A percentile compares a stretch with the other conserved stretches of the same genome.
phyloP scores from a whole-genome alignment of 2,113 vertebrate genomes.

The Sakesphorus luctuosus region DNA sequence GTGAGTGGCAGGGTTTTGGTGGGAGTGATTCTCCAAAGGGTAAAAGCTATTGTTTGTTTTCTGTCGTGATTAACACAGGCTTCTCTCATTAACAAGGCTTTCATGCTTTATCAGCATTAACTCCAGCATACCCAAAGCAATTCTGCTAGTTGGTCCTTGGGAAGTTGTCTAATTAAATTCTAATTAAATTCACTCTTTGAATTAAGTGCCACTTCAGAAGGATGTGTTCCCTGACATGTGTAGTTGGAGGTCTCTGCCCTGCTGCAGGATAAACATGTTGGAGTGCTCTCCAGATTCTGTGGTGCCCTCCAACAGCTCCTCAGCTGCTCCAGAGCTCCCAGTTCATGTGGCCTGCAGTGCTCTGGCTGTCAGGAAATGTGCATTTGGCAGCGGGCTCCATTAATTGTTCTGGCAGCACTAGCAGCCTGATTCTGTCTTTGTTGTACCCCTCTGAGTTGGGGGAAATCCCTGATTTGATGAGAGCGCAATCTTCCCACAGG shows the following conservation, averaged over 20 bases:
- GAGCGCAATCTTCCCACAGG: background rate
- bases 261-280: background rate
- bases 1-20: background rate
- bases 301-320: background rate
- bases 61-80: background rate
- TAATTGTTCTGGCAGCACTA: background rate
- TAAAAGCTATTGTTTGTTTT: background rate
- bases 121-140: background rate
- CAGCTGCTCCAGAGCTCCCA: background rate
- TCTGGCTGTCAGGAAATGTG: background rate
- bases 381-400: background rate
- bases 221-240: accelerated
- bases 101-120: background rate
- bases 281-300: accelerated
- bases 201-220: background rate
- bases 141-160: background rate
- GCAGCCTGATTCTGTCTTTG: background rate
- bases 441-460: background rate
- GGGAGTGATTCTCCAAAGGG: background rate
- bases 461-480: accelerated
- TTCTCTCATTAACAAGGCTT: background rate
- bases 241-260: background rate
- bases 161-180: background rate
- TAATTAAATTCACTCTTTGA: background rate
- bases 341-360: background rate